Conservation (phyloP, 2,797 vertebrate genomes). For the Anolis apletophallus region DNA sequence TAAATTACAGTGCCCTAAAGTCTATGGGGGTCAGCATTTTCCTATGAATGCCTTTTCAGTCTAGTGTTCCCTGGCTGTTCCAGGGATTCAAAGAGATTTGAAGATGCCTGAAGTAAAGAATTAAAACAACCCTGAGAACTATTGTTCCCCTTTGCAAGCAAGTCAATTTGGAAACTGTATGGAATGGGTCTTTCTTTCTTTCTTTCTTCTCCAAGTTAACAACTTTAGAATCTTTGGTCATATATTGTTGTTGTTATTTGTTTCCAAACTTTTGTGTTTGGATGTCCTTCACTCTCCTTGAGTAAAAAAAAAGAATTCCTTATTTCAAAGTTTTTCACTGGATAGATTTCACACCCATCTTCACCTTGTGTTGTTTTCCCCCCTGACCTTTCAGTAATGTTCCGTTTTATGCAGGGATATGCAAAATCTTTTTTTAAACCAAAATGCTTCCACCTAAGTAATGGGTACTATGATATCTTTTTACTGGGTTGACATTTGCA, state of each 20-base stretch:
- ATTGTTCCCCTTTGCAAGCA: conserved; percentile 14
- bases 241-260: neutral
- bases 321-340: neutral
- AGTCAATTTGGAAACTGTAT: conserved; percentile 15
- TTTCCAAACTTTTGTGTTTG: neutral
- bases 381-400: neutral
- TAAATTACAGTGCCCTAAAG: conserved; percentile 40
- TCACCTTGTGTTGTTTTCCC: neutral
- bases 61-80: neutral
- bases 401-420: neutral
- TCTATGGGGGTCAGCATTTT: conserved; percentile 21
- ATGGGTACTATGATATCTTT: neutral
- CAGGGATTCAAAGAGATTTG: conserved; percentile 14
- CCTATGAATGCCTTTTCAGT: conserved; percentile 21
- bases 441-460: neutral
- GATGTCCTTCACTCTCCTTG: neutral
- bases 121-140: conserved; percentile 23
- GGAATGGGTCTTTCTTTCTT: neutral
- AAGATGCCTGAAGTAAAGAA: conserved; percentile 25
- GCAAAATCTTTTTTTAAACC: neutral
- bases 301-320: neutral
- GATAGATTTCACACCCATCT: neutral
- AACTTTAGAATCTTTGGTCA: conserved; percentile 10
- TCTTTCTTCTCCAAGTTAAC: conserved; percentile 13
- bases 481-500: neutral